Evolutionary conservation across 2,797 vertebrate genomes (phyloP), one percentile per base, ranked within the genome.

Genomic region (Fringilla coelebs): DNA sequence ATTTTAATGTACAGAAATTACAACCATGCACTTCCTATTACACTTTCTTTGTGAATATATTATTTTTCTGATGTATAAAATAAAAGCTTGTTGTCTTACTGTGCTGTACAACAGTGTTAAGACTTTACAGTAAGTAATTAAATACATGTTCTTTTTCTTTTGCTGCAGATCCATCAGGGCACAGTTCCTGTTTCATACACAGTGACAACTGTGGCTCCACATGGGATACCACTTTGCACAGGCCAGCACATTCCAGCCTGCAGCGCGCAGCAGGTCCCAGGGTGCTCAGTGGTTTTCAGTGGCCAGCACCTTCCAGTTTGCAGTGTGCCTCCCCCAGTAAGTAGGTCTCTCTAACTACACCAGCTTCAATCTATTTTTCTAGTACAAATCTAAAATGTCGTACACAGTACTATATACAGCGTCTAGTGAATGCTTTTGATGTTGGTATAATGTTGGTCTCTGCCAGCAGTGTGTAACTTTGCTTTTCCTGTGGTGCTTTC

Each of bases 281-380:
- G 98, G 58, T 99, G 99, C 97, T 99, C 99, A 32, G 98, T 99
- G 96, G 99, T 99, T 94, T 99, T 99, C 98, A 99, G 99, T 93
- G 99, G 99, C 91, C 99, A 99, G 94, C 99, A 99, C 95, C 99
- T 99, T 97, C 99, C 99, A 74, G 98, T 99, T 95, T 99, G 99
- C 96, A 98, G 98, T 94, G 98, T 98, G 94, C 98, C 98, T 85
- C 98, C 98, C 61, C 98, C 98, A 20, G 99, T 99, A 97, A 98
- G 99, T 98, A 51, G 43, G 8, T 58, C 34, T 81, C 71, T 84
- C 13, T 67, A 25, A 71, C 65, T 49, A 80, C 19, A 29, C 9
- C 78, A 54, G 13, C 11, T 92, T 73, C 62, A n/a, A 0, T 61
- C 20, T 55, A 0, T 28, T 76, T 82, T 66, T 72, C 20, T 72